Percentiles rank a stretch among this genome's conserved stretches.
phyloP scores from a whole-genome alignment of 2,888 invertebrate species.

The Leuctra nigra region DNA sequence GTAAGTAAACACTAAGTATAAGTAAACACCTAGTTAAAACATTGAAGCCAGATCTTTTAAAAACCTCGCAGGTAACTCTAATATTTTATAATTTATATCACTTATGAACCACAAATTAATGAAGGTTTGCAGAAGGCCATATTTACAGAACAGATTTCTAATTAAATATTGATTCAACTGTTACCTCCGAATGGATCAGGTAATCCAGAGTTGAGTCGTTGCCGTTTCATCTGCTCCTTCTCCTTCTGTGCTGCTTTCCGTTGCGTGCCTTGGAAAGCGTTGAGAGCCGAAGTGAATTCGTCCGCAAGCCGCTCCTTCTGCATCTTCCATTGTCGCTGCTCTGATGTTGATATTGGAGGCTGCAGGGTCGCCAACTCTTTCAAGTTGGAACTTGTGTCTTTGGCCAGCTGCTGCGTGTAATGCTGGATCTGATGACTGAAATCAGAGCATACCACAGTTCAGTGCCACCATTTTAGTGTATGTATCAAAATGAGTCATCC shows the following conservation, averaged over 20 bases:
- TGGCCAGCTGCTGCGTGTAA: constrained; percentile 89
- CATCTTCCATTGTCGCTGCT: constrained; percentile 75
- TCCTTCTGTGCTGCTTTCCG: constrained; percentile 84
- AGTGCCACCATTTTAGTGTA: too few relatives aligned
- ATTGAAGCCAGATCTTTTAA: too few relatives aligned
- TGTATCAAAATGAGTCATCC: too few relatives aligned
- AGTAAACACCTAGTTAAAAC: too few relatives aligned
- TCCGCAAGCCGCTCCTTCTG: constrained; percentile 84
- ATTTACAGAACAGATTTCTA: background rate
- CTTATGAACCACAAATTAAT: background rate
- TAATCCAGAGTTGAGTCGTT: constrained; percentile 55
- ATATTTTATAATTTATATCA: background rate
- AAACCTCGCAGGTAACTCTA: too few relatives aligned
- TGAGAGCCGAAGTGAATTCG: constrained; percentile 84
- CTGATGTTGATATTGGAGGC: constrained; percentile 50
- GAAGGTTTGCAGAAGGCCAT: background rate
- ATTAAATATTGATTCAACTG: background rate
- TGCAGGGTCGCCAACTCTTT: constrained; percentile 70
- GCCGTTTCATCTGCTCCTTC: constrained; percentile 77
- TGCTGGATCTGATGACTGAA: constrained; percentile 87
- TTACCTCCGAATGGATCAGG: constrained; percentile 52
- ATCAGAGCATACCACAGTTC: too few relatives aligned
- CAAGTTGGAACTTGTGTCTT: constrained; percentile 82
- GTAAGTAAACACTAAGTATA: too few relatives aligned
- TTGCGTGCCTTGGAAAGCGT: constrained; percentile 81